Evolutionary conservation across 2,888 invertebrate genomes (phyloP).

Genomic region (Liposcelis brunnea): DNA sequence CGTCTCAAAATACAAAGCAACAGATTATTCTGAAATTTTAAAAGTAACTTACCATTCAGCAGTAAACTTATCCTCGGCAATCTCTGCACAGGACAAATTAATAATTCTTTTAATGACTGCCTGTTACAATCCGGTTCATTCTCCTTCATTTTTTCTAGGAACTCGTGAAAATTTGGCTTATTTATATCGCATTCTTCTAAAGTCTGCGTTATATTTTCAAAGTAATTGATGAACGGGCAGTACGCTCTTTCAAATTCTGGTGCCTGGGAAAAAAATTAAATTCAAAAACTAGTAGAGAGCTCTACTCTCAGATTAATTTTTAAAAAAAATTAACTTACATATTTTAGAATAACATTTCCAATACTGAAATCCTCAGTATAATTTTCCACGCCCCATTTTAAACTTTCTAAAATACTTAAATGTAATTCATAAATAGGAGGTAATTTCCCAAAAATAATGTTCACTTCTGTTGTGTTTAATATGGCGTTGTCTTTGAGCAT

Average conservation of each 20-base stretch:
- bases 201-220: slow-evolving; percentile 91
- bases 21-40: no score
- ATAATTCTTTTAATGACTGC: slow-evolving; percentile 85
- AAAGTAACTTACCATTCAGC: slow-evolving; percentile 76
- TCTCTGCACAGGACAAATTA: slow-evolving; percentile 95
- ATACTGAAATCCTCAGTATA: slow-evolving; percentile 82
- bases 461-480: slow-evolving; percentile 78
- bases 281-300: no score
- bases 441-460: slow-evolving; percentile 89
- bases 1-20: no score
- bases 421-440: slow-evolving; percentile 90
- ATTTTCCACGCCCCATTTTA: slow-evolving; percentile 43
- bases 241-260: slow-evolving; percentile 84
- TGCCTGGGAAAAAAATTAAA: slow-evolving; percentile 26
- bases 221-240: slow-evolving; percentile 96
- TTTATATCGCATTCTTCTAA: slow-evolving; percentile 76
- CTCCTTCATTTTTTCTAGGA: slow-evolving; percentile 79
- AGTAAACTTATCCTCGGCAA: slow-evolving; percentile 90
- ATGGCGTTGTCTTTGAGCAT: slow-evolving; percentile 60
- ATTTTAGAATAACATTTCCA: slow-evolving; percentile 75
- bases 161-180: slow-evolving; percentile 92
- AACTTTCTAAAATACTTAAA: slow-evolving; percentile 47
- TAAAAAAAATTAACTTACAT: slow-evolving; percentile 27
- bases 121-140: slow-evolving; percentile 90
- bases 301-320: no score